Percentiles rank a stretch among this genome's conserved stretches.
Conservation (phyloP, 2,888 invertebrate genomes). For the Phaonia tiefii region DNA sequence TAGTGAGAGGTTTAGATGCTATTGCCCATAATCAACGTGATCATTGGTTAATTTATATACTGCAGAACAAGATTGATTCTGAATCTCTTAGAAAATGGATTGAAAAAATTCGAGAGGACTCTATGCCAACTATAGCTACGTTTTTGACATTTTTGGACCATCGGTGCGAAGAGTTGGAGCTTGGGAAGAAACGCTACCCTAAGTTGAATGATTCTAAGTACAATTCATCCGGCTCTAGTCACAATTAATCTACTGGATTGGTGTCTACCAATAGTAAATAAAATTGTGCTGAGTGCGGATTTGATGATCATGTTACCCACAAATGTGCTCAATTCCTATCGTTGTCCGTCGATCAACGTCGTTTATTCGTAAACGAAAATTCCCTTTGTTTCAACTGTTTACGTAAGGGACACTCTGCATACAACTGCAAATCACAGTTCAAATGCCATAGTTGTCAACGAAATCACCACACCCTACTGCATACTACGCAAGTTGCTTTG, state of each 20-base stretch:
- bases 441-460: constrained; percentile 21
- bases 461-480: constrained; percentile 17
- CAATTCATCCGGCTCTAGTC: no score
- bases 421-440: constrained; percentile 12
- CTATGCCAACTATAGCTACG: no score
- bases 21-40: no score
- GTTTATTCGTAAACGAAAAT: background rate
- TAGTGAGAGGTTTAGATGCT: background rate
- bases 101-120: no score
- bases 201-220: no score
- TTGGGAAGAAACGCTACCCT: no score
- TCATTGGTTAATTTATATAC: no score
- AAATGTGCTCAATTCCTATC: constrained; percentile 38
- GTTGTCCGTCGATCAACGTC: constrained; percentile 22
- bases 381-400: constrained; percentile 22
- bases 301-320: background rate
- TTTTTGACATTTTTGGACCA: no score
- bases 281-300: background rate
- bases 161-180: no score
- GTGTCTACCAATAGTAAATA: background rate
- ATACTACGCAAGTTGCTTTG: no score
- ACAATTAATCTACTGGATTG: constrained; percentile 1
- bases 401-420: constrained; percentile 2
- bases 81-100: no score
- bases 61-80: no score